A percentile compares a stretch with the other conserved stretches of the same genome.
phyloP scores from a whole-genome alignment of 2,797 vertebrate genomes.

The Allobates femoralis region DNA sequence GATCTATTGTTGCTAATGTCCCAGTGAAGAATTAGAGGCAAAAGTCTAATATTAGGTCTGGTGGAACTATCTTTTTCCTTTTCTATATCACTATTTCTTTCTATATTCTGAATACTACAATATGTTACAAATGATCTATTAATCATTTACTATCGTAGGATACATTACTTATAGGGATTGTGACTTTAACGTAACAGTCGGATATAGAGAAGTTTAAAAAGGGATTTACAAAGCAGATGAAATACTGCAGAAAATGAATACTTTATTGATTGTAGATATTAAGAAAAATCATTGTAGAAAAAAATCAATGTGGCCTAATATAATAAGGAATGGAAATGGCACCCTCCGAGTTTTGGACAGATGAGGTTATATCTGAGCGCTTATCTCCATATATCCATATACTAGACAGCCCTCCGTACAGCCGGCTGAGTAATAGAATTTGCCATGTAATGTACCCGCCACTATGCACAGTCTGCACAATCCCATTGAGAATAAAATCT shows the following conservation, averaged over 20 bases:
- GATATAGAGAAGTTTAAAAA: background rate
- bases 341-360: background rate
- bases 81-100: no score
- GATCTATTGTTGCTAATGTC: no score
- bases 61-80: no score
- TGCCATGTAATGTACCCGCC: background rate
- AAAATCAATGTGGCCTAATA: background rate
- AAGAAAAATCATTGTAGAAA: background rate
- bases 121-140: no score
- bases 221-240: background rate
- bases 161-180: no score
- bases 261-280: background rate
- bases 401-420: background rate
- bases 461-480: background rate
- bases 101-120: no score
- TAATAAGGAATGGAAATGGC: background rate
- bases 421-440: constrained; percentile 28
- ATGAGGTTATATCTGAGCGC: background rate
- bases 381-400: background rate
- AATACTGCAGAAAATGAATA: background rate
- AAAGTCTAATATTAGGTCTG: no score
- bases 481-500: constrained; percentile 33
- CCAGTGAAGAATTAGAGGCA: no score
- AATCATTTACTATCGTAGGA: no score
- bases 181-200: no score